phyloP scores from a whole-genome alignment of 2,888 invertebrate species.

The Sphecodes monilicornis region DNA sequence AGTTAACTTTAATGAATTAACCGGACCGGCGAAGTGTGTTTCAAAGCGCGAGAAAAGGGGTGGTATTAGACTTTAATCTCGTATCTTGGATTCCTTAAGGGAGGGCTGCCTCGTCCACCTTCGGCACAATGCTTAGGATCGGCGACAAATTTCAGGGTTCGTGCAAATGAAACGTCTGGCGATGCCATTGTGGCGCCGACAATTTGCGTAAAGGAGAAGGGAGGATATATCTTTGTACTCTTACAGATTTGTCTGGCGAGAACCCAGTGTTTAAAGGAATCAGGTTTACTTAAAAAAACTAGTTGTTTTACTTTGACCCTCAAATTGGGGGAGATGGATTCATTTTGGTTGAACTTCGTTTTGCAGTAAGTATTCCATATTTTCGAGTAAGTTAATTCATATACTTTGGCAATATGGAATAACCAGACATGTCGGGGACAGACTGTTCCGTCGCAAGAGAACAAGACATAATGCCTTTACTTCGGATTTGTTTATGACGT shows the following conservation, averaged over 20 bases:
- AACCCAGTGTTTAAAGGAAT: neutral
- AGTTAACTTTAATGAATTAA: constrained; percentile 50
- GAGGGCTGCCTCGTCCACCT: neutral
- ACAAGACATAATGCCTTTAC: too few species aligned
- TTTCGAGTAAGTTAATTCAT: too few species aligned
- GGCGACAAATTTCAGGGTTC: neutral
- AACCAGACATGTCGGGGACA: too few species aligned
- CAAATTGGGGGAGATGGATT: neutral
- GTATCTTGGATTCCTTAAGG: neutral
- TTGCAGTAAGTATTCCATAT: too few species aligned
- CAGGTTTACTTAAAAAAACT: neutral
- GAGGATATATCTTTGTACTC: neutral
- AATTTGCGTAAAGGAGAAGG: neutral
- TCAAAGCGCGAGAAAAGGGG: constrained; percentile 5
- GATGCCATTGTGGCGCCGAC: neutral
- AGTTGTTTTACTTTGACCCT: neutral
- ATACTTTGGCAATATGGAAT: too few species aligned
- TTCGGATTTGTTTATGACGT: too few species aligned
- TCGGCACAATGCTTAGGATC: neutral
- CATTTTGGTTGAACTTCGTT: too few species aligned
- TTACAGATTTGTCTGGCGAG: neutral
- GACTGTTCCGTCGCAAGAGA: too few species aligned
- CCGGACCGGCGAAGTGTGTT: neutral
- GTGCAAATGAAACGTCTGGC: neutral
- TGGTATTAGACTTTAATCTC: constrained; percentile 19